A percentile compares a stretch with the other conserved stretches of the same genome.
Conservation (phyloP, 2,113 vertebrate species). For the Hiodon tergisus region DNA sequence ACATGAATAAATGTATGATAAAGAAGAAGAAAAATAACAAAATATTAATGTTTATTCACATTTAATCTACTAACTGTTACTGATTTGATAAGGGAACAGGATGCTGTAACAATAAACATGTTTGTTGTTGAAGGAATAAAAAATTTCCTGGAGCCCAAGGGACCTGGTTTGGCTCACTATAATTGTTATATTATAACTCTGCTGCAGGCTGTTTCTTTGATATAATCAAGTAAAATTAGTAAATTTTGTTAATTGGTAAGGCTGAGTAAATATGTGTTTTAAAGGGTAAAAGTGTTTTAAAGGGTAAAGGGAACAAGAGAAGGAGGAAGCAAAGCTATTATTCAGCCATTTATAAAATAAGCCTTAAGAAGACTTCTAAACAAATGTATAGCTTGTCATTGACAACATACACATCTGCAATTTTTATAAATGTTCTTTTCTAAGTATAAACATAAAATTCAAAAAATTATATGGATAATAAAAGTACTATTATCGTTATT, state of each 20-base stretch:
- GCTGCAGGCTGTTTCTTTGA: slow-evolving; percentile 73
- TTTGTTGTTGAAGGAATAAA: slow-evolving; percentile 51
- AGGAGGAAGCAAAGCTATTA: neutral
- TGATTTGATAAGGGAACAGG: slow-evolving; percentile 8
- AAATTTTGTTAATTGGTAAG: slow-evolving; percentile 69
- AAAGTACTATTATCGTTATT: neutral
- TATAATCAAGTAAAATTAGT: slow-evolving; percentile 83
- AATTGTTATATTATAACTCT: slow-evolving; percentile 68
- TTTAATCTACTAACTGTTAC: neutral
- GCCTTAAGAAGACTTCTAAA: too few relatives aligned
- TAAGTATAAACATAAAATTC: neutral
- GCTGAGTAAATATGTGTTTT: slow-evolving; percentile 76
- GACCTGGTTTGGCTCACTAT: slow-evolving; percentile 59
- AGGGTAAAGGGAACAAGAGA: slow-evolving; percentile 28
- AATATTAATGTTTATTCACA: neutral
- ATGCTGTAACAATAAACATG: slow-evolving; percentile 30
- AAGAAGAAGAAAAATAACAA: neutral
- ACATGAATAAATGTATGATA: neutral
- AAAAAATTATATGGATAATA: neutral
- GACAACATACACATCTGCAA: too few relatives aligned
- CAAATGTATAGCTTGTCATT: too few relatives aligned
- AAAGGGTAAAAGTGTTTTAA: slow-evolving; percentile 25
- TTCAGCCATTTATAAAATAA: too few relatives aligned
- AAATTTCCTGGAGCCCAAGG: slow-evolving; percentile 53
- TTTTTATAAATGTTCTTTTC: too few relatives aligned